Conservation (phyloP, 1,140 invertebrate species). For the Hylaeus volcanicus region DNA sequence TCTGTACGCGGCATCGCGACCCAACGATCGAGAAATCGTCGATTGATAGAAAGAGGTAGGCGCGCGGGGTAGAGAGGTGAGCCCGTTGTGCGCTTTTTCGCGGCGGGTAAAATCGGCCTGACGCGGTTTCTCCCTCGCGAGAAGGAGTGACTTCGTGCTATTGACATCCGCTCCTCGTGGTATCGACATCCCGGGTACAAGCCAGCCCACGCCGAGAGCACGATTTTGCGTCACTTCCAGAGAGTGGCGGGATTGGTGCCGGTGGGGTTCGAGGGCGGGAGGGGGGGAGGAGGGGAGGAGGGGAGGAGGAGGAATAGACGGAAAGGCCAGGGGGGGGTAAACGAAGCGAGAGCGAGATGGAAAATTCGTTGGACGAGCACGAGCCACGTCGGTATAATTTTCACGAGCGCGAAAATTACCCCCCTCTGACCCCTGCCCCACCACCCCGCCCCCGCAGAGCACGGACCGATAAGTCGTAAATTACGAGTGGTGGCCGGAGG, state of each 20-base stretch:
- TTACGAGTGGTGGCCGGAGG: slow-evolving; percentile 60
- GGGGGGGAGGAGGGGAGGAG: background rate
- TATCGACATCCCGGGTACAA: slow-evolving; percentile 77
- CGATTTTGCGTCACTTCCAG: slow-evolving; percentile 58
- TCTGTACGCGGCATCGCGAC: too few species aligned
- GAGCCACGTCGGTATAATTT: slow-evolving; percentile 70
- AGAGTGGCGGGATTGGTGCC: background rate
- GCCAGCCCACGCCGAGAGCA: slow-evolving; percentile 42
- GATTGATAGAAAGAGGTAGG: background rate
- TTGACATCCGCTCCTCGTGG: slow-evolving; percentile 78
- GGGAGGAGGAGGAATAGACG: slow-evolving; percentile 16
- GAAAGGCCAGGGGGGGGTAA: background rate
- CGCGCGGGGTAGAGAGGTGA: background rate
- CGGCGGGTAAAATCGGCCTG: slow-evolving; percentile 54
- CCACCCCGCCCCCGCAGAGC: slow-evolving; percentile 15
- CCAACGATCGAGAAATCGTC: background rate
- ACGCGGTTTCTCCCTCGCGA: slow-evolving; percentile 52
- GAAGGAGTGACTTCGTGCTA: slow-evolving; percentile 74
- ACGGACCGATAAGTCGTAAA: slow-evolving; percentile 72
- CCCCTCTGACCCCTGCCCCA: background rate
- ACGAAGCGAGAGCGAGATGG: background rate
- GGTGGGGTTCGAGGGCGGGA: slow-evolving; percentile 58
- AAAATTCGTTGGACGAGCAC: slow-evolving; percentile 37
- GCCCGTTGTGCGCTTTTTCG: slow-evolving; percentile 20
- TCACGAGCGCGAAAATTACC: slow-evolving; percentile 72